phyloP scores from a whole-genome alignment of 2,113 vertebrate genomes.

The Micronycteris hirsuta region DNA sequence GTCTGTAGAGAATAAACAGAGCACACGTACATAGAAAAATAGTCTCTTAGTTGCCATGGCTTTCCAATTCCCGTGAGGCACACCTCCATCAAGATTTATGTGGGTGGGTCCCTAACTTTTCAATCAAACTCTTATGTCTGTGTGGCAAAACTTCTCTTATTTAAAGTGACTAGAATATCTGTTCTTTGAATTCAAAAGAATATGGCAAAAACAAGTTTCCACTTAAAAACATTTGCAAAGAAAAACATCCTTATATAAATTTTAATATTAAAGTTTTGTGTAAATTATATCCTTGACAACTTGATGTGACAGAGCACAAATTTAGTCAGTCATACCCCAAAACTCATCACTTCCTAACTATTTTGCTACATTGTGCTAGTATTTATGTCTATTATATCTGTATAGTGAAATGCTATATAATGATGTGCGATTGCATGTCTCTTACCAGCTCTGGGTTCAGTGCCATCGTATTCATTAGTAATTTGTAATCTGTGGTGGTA shows the following conservation, averaged over 20 bases:
- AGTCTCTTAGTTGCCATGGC: neutral
- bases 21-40: neutral
- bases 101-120: neutral
- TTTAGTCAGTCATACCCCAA: neutral
- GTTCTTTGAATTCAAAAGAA: neutral
- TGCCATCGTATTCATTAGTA: neutral
- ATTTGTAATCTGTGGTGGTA: neutral
- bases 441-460: neutral
- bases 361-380: neutral
- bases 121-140: neutral
- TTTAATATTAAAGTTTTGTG: neutral
- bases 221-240: neutral
- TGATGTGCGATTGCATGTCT: neutral
- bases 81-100: neutral
- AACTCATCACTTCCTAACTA: neutral
- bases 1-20: neutral
- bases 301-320: neutral
- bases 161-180: neutral
- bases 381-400: neutral
- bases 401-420: neutral
- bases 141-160: neutral
- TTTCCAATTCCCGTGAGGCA: neutral
- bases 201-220: neutral
- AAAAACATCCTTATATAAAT: neutral
- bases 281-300: neutral